Evolutionary conservation across 2,888 invertebrate species (phyloP).

Genomic region (Notodonta dromedarius): DNA sequence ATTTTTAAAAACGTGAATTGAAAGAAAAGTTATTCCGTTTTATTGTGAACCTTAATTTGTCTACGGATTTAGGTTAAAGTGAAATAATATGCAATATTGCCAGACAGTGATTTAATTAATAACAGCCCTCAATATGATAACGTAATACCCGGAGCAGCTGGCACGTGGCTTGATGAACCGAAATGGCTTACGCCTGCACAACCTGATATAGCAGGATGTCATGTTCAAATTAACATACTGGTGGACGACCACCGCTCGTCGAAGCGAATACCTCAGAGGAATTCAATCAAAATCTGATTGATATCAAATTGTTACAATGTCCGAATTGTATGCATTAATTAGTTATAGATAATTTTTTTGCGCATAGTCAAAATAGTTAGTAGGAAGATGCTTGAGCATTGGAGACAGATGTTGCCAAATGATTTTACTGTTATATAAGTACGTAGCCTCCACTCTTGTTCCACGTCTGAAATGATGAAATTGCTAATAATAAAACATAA

Average conservation of each 20-base stretch:
- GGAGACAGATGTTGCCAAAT: too few species aligned
- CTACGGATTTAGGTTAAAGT: too few species aligned
- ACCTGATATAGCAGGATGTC: constrained; percentile 29
- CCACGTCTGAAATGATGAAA: too few species aligned
- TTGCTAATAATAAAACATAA: too few species aligned
- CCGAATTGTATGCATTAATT: constrained; percentile 8
- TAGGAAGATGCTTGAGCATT: too few species aligned
- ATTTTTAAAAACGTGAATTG: too few species aligned
- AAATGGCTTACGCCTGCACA: constrained; percentile 28
- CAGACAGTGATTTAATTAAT: constrained; percentile 12
- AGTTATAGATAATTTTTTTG: too few species aligned
- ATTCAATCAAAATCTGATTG: constrained; percentile 30
- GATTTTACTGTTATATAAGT: too few species aligned
- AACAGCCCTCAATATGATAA: constrained; percentile 10
- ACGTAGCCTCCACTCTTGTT: too few species aligned
- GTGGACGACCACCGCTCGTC: constrained; percentile 12
- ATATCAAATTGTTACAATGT: constrained; percentile 15
- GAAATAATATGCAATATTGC: neutral
- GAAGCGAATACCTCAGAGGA: constrained; percentile 15
- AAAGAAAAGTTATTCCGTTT: too few species aligned
- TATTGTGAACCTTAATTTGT: too few species aligned
- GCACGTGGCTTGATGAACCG: constrained; percentile 18
- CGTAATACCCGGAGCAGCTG: constrained; percentile 8
- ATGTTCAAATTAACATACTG: constrained; percentile 35
- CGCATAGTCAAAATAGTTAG: too few species aligned